Conservation (phyloP, 1,140 invertebrate species). For the Drosophila mauritiana region DNA sequence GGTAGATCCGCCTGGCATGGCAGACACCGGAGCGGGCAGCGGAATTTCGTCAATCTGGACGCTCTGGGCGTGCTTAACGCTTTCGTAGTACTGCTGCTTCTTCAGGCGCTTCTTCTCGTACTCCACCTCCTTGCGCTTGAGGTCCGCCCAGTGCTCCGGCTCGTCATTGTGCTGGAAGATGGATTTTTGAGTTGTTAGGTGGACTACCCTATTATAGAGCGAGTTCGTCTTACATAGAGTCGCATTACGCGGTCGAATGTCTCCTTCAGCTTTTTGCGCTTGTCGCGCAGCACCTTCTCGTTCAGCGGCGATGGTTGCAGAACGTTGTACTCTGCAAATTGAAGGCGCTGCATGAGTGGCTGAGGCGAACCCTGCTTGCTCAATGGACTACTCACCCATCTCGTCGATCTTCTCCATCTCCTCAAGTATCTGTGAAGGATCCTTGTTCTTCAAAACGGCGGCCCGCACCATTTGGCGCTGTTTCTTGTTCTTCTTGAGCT, state of each 20-base stretch:
- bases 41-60: conserved; percentile 99
- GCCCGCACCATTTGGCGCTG: conserved; percentile 97
- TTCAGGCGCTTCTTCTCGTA: conserved; percentile 95
- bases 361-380: background rate
- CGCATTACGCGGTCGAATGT: conserved; percentile 96
- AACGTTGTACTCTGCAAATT: conserved; percentile 94
- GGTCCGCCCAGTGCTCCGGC: conserved; percentile 95
- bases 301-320: conserved; percentile 96
- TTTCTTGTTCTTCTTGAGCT: conserved; percentile 99
- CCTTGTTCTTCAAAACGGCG: conserved; percentile 99
- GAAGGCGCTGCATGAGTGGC: conserved; percentile 16
- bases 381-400: conserved; percentile 91
- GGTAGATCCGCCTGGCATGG: conserved; percentile 1
- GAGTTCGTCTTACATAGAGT: conserved; percentile 94
- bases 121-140: conserved; percentile 95
- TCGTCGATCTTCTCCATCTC: conserved; percentile 99
- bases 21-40: conserved; percentile 89
- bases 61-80: conserved; percentile 96
- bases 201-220: no score
- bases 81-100: conserved; percentile 96
- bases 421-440: conserved; percentile 96
- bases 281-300: conserved; percentile 98
- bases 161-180: conserved; percentile 95
- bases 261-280: conserved; percentile 97
- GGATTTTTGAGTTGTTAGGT: conserved; percentile 3